Base-by-base conservation (phyloP, 2,888 invertebrate species). In the Polydrusus pterygomalis region DNA sequence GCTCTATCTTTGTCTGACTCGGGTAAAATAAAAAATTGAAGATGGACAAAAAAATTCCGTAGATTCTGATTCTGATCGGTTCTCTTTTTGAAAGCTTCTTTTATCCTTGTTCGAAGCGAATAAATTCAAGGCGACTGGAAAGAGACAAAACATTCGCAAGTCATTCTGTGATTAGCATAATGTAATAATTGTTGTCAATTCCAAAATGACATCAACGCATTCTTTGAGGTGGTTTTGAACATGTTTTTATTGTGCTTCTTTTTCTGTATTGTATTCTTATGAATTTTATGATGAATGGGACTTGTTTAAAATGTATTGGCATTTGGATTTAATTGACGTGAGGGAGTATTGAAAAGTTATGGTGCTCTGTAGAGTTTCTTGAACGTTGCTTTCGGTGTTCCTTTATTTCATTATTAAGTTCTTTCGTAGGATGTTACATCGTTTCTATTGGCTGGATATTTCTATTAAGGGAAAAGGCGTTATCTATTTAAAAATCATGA, bases 101-200 rank as follows among this genome's bases (percentile, higher is more conserved):
- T 75, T 58, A 58, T 81, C 80, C 79, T 80, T 79, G 73, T 80
- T 77, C 69, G 68, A 65, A 70, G 64, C 38, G 51, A 62, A 67
- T 40, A 67, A 60, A 76, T 49, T 73, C 75, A 65, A 70, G 38
- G 45, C 45, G 58, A 30, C 38, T 30, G 15, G 15, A 30, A 63
- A 65, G 75, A 71, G 70, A 76, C 62, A 68, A 73, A 79, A 58
- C 68, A 77, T 82, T 82, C 79, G 82, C 83, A 77, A 84, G 84
- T 85, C 85, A 85, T 83, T 80, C 76, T 80, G 80, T 82, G 82
- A 85, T 85, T 85, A 84, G 82, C 84, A 84, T 84, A 84, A 84
- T 82, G 82, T 84, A 84, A 85, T 85, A 84, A 85, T 85, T 83
- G 84, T 83, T 85, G 84, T 85, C 84, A 72, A 30, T 76, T 70